Base-by-base conservation (phyloP, 2,888 invertebrate species). In the Neoscelio sp. region DNA sequence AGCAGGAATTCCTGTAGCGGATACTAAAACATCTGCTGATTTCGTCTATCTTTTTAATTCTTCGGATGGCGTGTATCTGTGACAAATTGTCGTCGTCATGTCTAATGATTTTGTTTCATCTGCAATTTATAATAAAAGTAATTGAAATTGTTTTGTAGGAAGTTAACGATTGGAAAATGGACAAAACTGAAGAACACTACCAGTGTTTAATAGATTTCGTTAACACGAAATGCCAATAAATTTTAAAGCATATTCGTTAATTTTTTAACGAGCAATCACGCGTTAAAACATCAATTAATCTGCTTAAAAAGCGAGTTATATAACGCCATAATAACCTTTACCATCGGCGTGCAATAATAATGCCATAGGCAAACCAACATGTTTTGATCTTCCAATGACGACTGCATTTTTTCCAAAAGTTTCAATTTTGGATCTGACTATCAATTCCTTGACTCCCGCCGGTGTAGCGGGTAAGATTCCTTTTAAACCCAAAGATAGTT, bases 301-400 rank as follows among this genome's bases (percentile, higher is more conserved):
- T 23, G 28, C 7, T 28, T 28, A n/a, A n/a, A n/a, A n/a, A n/a
- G n/a, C n/a, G n/a, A n/a, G n/a, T n/a, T n/a, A n/a, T n/a, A n/a
- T n/a, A n/a, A 23, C 23, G 6, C 3, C 30, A 40, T 40, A 40
- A 1, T 65, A 94, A 87, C 95, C 95, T 86, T 94, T 93, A 26
- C 93, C 93, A 91, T 96, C 96, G 1, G 96, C 94, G 87, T 96
- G 96, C 54, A 98, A 90, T 84, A 97, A 91, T 92, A 98, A 93
- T 0, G 97, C 96, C 71, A 97, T 95, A 0, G 98, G 98, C 91
- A 98, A 93, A 0, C 98, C 97, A 15, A 98, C 97, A 90, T 98
- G 96, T 90, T 98, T 98, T 0, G 98, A 98, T 60, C 98, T 92
- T 0, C 98, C 98, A 81, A 96, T 94, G 0, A 98, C 95, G 0